A percentile compares a stretch with the other conserved stretches of the same genome.
phyloP scores from a whole-genome alignment of 30 jellyfish, hydroid and myxozoan genomes.

The Thelohanellus kitauei region DNA sequence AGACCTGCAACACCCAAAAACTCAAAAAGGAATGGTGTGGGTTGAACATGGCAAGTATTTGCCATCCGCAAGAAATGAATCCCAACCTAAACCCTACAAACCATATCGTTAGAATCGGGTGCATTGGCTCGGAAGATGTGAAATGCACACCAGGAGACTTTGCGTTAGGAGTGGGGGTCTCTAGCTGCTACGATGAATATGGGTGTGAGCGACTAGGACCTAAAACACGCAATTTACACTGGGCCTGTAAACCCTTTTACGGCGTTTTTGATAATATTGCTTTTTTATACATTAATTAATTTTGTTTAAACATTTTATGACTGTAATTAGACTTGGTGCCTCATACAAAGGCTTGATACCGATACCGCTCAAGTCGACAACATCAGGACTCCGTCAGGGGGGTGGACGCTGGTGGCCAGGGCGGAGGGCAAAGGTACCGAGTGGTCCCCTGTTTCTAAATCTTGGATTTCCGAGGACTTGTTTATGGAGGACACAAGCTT shows the following conservation, averaged over 20 bases:
- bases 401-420: constrained; percentile 99
- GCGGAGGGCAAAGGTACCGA: constrained; percentile 67
- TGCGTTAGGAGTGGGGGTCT: constrained; percentile 47
- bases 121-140: constrained; percentile 39
- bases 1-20: constrained; percentile 17
- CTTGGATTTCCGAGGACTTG: constrained; percentile 39
- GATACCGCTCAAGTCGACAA: constrained; percentile 40
- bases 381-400: constrained; percentile 46
- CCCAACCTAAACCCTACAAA: constrained; percentile 80
- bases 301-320: too few species aligned
- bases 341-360: constrained; percentile 38
- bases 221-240: constrained; percentile 62
- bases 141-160: constrained; percentile 87
- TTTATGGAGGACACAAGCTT: constrained; percentile 33
- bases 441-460: constrained; percentile 81
- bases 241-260: constrained; percentile 62
- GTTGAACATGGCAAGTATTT: constrained; percentile 43
- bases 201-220: constrained; percentile 96
- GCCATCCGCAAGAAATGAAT: constrained; percentile 78
- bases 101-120: constrained; percentile 75
- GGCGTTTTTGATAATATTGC: constrained; percentile 64
- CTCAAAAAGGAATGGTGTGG: constrained; percentile 71
- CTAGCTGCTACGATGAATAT: constrained; percentile 78
- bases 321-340: constrained; percentile 68
- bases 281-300: constrained; percentile 18